Evolutionary conservation across 2,888 invertebrate genomes (phyloP).

Genomic region (Xestoiulus laeticollis): DNA sequence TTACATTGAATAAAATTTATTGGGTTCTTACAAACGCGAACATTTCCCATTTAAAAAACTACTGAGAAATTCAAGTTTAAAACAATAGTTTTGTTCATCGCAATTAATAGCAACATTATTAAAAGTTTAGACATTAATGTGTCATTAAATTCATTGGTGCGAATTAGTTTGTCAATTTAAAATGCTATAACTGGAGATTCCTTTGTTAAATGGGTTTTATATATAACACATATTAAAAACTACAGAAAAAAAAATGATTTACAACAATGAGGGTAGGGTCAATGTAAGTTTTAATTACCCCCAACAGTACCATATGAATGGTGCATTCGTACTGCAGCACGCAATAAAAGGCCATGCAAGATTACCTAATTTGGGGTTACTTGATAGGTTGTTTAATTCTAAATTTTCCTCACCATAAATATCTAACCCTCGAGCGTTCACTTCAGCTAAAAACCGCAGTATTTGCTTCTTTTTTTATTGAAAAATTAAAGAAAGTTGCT

Average conservation of each 20-base stretch:
- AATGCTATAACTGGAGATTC: background rate
- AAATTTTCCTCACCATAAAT: background rate
- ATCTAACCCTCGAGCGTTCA: background rate
- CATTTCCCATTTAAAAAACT: background rate
- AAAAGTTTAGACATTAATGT: background rate
- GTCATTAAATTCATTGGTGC: background rate
- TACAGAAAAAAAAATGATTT: background rate
- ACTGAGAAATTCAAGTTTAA: background rate
- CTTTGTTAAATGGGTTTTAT: background rate
- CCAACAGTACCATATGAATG: background rate
- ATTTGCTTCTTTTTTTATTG: background rate
- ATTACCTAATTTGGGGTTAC: slow-evolving; percentile 13
- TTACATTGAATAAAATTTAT: background rate
- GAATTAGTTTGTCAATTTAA: background rate
- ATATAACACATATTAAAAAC: background rate
- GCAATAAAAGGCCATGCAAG: background rate
- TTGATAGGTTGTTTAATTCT: background rate
- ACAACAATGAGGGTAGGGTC: background rate
- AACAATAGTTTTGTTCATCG: background rate
- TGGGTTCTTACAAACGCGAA: background rate
- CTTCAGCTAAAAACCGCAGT: background rate
- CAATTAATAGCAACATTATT: background rate
- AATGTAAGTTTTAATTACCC: background rate
- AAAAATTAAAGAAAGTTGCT: background rate
- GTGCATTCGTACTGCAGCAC: background rate